A percentile compares a stretch with the other conserved stretches of the same genome.
Evolutionary conservation across 2,888 invertebrate species (phyloP).

Genomic region (Teleogryllus oceanicus): DNA sequence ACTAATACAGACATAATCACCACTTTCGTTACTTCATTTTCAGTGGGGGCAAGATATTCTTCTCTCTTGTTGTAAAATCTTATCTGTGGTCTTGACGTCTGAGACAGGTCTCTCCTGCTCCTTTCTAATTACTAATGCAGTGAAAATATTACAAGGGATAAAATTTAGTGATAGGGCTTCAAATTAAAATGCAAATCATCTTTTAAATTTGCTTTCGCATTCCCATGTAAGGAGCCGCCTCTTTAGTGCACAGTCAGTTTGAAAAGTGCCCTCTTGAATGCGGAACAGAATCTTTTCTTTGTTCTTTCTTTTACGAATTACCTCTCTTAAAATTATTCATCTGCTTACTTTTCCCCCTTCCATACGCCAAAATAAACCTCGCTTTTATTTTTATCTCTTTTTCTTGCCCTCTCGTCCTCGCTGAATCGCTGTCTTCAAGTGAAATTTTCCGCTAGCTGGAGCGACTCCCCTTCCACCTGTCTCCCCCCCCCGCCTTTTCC

Average conservation of each 20-base stretch:
- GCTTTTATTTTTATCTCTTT: slow-evolving; percentile 27
- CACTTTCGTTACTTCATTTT: too few relatives aligned
- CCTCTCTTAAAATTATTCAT: slow-evolving; percentile 30
- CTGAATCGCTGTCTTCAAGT: slow-evolving; percentile 23
- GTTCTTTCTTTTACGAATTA: slow-evolving; percentile 26
- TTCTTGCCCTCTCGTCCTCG: slow-evolving; percentile 22
- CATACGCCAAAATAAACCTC: slow-evolving; percentile 9
- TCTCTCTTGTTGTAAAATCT: too few relatives aligned
- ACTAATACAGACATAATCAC: too few relatives aligned
- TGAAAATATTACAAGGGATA: not conserved
- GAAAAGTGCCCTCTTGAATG: not conserved
- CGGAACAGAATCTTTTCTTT: not conserved
- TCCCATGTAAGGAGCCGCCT: not conserved
- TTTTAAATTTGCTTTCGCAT: slow-evolving; percentile 7
- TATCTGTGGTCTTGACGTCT: too few relatives aligned
- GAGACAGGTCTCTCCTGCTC: too few relatives aligned
- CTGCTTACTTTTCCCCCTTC: slow-evolving; percentile 23
- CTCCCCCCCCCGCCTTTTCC: not conserved
- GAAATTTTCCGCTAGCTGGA: slow-evolving; percentile 33
- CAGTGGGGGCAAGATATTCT: too few relatives aligned
- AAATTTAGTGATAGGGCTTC: not conserved
- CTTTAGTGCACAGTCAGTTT: too few relatives aligned
- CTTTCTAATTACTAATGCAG: not conserved
- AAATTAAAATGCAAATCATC: slow-evolving; percentile 8
- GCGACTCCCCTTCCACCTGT: slow-evolving; percentile 11